Percentiles rank a stretch among this genome's conserved stretches.
These are phyloP conservation scores for Lasius fuliginosus DNA, from an alignment of 2,888 invertebrate genomes.

Conservation along the genomic window DNA sequence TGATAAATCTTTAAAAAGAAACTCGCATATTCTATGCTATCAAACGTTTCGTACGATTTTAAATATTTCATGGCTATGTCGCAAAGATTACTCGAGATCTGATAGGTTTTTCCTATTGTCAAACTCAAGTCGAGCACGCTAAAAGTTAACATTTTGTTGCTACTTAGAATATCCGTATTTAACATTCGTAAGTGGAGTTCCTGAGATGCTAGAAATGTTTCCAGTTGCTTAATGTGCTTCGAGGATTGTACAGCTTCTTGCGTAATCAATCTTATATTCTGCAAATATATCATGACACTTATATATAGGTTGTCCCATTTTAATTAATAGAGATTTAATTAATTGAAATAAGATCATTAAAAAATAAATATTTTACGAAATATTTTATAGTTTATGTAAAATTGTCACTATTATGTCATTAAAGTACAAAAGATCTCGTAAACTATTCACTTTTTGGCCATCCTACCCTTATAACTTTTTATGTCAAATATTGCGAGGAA, in stretches of 20 bases:
- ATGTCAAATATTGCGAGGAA: too few relatives aligned
- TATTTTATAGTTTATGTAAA: too few relatives aligned
- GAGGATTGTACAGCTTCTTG: constrained; percentile 82
- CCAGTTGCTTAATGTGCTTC: constrained; percentile 80
- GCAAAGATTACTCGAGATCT: constrained; percentile 78
- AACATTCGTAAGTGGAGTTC: constrained; percentile 75
- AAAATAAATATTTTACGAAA: too few relatives aligned
- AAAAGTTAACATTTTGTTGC: constrained; percentile 79
- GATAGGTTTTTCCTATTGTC: constrained; percentile 76
- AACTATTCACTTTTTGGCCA: too few relatives aligned
- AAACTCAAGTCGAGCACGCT: constrained; percentile 82
- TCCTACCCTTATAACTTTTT: too few relatives aligned
- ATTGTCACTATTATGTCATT: too few relatives aligned
- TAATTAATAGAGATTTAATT: too few relatives aligned
- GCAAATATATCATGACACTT: constrained; percentile 39
- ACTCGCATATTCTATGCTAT: constrained; percentile 71
- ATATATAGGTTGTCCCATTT: background rate
- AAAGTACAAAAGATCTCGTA: too few relatives aligned
- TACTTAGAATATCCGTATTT: constrained; percentile 63
- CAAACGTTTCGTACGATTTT: constrained; percentile 73
- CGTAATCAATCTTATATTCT: constrained; percentile 82
- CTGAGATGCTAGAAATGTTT: constrained; percentile 83
- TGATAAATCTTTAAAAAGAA: constrained; percentile 77
- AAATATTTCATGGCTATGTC: constrained; percentile 82
- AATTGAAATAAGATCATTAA: too few relatives aligned